Evolutionary conservation across 1,140 invertebrate genomes (phyloP).

Genomic region (Pseudomyrmex concolor): DNA sequence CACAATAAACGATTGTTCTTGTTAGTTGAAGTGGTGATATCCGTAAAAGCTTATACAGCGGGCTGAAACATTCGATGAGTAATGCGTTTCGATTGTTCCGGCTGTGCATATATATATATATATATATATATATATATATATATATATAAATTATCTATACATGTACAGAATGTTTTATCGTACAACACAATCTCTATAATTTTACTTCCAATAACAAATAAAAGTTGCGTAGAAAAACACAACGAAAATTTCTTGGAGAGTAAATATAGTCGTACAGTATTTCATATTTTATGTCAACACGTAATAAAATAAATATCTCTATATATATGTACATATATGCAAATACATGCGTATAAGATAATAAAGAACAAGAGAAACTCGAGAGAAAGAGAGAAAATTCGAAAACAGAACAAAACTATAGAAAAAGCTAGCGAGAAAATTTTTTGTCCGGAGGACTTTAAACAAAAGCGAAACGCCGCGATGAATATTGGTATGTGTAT

Average conservation of each 20-base stretch:
- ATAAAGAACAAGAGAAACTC: background rate
- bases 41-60: slow-evolving; percentile 35
- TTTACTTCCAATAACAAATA: background rate
- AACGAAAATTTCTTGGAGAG: background rate
- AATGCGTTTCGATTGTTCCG: slow-evolving; percentile 30
- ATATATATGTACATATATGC: background rate
- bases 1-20: slow-evolving; percentile 60
- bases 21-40: slow-evolving; percentile 65
- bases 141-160: background rate
- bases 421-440: background rate
- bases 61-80: slow-evolving; percentile 38
- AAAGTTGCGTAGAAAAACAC: background rate
- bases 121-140: too few species aligned
- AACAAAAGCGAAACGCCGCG: background rate
- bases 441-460: slow-evolving; percentile 1
- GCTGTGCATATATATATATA: too few species aligned
- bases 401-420: background rate
- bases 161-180: background rate
- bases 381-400: background rate
- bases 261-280: background rate
- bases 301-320: background rate
- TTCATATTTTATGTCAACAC: background rate
- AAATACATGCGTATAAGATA: background rate
- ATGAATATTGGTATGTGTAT: slow-evolving; percentile 10
- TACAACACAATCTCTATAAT: background rate